These are phyloP conservation scores for Chrosomus eos DNA, from an alignment of 2,797 vertebrate genomes.

Conservation along the genomic window DNA sequence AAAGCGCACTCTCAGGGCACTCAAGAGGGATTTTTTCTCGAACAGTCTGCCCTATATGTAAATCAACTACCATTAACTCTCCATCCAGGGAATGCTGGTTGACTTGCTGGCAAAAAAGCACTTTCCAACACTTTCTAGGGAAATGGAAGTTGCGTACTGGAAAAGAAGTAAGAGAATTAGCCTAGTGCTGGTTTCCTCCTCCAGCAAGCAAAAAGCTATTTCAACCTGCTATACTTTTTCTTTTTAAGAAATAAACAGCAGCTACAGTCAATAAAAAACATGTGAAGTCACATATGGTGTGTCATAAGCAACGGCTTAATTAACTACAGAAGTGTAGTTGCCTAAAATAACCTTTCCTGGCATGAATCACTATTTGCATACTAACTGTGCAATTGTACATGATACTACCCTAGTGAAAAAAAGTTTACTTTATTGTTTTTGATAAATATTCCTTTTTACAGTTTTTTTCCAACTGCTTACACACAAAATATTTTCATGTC, in stretches of 20 bases:
- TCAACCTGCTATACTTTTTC: background rate
- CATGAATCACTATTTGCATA: background rate
- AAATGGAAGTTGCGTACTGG: background rate
- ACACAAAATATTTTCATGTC: too few relatives aligned
- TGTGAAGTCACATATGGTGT: background rate
- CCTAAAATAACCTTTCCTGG: background rate
- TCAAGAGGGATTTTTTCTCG: constrained; percentile 8
- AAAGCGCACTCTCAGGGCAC: constrained; percentile 1
- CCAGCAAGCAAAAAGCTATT: constrained; percentile 8
- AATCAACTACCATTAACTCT: constrained; percentile 29
- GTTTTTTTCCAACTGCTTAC: too few relatives aligned
- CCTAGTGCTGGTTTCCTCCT: background rate
- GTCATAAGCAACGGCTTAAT: background rate
- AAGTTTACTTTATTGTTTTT: too few relatives aligned
- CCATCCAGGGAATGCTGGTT: constrained; percentile 21
- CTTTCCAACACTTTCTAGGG: background rate
- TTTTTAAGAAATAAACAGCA: background rate
- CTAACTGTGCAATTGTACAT: background rate
- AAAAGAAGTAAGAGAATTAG: background rate
- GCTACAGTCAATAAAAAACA: background rate
- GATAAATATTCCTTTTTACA: too few relatives aligned
- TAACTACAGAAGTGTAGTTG: background rate
- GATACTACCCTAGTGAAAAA: background rate
- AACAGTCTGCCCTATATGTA: constrained; percentile 40
- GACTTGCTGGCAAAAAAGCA: constrained; percentile 11